Evolutionary conservation across 2,113 vertebrate genomes (phyloP), one percentile per base, ranked within the genome.

Genomic region (Uropsilus gracilis): DNA sequence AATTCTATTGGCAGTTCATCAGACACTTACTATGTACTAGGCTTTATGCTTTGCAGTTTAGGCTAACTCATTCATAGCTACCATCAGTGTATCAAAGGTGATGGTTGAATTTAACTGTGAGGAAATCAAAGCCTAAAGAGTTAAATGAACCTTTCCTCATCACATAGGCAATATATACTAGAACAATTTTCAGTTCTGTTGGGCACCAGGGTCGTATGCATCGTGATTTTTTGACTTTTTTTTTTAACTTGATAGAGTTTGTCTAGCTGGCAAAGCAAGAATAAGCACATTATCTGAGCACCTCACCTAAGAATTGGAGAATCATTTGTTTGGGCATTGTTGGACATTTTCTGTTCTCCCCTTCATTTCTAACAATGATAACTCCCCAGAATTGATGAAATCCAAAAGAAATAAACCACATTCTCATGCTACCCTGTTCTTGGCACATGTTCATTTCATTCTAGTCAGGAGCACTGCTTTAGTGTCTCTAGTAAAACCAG

Each of bases 161-260:
- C 37, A n/a, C 34, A 50, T 5, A 64, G 32, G 2, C 30, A n/a
- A 8, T 63, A 73, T 68, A 22, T 39, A 18, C 2, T 16, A 8
- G 3, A 39, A 6, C 30, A 61, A 8, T 24, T 3, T 72, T 84
- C 24, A 13, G 8, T 61, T 71, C 6, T 50, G 13, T 17, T 2
- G 0, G 2, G 11, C 20, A 53, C 34, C 30, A 57, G 20, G 11
- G 17, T 57, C 28, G 37, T 1, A 4, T 6, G 3, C 28, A 26
- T 80, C 39, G 46, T 72, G 26, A 1, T 48, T 48, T 2, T 81
- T 11, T 32, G 26, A 66, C 12, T 44, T 53, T 34, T 30, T 5
- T 30, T 5, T 34, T 64, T n/a, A 3, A 18, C 32, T 69, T 64
- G 42, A 28, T 61, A 13, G 5, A 34, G 3, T 20, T 2, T 9